A percentile compares a stretch with the other conserved stretches of the same genome.
Conservation (phyloP, 2,888 invertebrate genomes). For the Catocala sponsa region DNA sequence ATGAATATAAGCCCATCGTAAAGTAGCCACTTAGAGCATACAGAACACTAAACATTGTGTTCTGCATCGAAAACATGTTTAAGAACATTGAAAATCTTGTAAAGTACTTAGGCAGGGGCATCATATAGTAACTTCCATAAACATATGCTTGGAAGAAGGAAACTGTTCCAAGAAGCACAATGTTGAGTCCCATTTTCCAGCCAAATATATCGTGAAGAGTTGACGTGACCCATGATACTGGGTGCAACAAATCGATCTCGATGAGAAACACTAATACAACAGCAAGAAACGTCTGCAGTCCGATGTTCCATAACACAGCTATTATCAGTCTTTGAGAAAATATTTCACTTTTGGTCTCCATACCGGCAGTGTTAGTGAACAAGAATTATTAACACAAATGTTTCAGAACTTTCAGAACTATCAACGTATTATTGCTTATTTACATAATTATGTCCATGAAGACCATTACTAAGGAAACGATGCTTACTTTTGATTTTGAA, state of each 20-base stretch:
- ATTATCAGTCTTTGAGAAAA: slow-evolving; percentile 88
- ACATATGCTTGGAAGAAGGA: slow-evolving; percentile 92
- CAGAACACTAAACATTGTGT: slow-evolving; percentile 85
- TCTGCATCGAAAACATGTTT: slow-evolving; percentile 89
- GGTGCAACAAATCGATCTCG: slow-evolving; percentile 90
- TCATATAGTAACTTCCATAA: slow-evolving; percentile 91
- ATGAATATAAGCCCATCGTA: slow-evolving; percentile 91
- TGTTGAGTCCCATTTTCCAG: slow-evolving; percentile 90
- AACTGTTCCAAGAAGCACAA: slow-evolving; percentile 89
- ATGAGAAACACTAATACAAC: slow-evolving; percentile 84
- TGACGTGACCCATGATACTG: slow-evolving; percentile 89
- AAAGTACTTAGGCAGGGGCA: slow-evolving; percentile 88
- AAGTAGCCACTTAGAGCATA: slow-evolving; percentile 90
- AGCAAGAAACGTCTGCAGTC: slow-evolving; percentile 86
- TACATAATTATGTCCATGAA: too few relatives aligned
- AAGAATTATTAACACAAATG: neutral
- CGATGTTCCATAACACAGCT: slow-evolving; percentile 89
- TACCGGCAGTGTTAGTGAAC: slow-evolving; percentile 51
- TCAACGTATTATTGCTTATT: neutral
- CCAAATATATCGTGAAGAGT: slow-evolving; percentile 89
- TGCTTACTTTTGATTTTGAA: too few relatives aligned
- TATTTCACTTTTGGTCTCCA: slow-evolving; percentile 86
- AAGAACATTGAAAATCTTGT: slow-evolving; percentile 91
- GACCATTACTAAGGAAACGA: too few relatives aligned
- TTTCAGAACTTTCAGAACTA: neutral